Conservation (phyloP, 2,797 vertebrate species). For the Eupleurogrammus muticus region DNA sequence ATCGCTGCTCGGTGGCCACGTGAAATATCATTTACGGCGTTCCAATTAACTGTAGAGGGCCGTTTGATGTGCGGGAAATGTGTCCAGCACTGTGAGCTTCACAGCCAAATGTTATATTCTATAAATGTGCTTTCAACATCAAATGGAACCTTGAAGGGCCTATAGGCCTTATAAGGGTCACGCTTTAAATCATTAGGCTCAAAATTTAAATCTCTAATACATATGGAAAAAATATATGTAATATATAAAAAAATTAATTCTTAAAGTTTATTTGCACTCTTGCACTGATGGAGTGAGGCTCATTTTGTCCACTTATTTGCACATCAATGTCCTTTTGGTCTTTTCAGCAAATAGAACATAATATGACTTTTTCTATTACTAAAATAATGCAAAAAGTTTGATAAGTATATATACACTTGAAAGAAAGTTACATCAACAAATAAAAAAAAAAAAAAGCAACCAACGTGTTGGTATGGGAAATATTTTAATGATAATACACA, state of each 20-base stretch:
- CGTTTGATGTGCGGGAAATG: conserved; percentile 65
- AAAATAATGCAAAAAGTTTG: background rate
- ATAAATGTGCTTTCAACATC: conserved; percentile 80
- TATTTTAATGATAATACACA: background rate
- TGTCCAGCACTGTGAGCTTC: conserved; percentile 67
- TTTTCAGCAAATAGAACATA: conserved; percentile 4
- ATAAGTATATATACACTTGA: background rate
- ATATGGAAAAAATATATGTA: conserved; percentile 8
- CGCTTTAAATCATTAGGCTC: conserved; percentile 56
- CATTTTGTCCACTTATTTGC: background rate
- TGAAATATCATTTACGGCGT: conserved; percentile 74
- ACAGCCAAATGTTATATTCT: conserved; percentile 56
- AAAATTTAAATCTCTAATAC: conserved; percentile 45
- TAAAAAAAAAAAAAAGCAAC: background rate
- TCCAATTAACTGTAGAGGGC: conserved; percentile 73
- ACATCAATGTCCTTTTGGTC: background rate
- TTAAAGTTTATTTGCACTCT: background rate
- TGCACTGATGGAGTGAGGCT: background rate
- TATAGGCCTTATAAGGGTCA: conserved; percentile 48
- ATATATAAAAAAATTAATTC: conserved; percentile 20
- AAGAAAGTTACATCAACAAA: background rate
- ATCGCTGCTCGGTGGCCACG: conserved; percentile 38
- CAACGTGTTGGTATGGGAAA: background rate
- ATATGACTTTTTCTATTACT: background rate
- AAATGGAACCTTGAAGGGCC: conserved; percentile 71